Conservation (phyloP, 2,888 invertebrate genomes). For the Dusona sp. region DNA sequence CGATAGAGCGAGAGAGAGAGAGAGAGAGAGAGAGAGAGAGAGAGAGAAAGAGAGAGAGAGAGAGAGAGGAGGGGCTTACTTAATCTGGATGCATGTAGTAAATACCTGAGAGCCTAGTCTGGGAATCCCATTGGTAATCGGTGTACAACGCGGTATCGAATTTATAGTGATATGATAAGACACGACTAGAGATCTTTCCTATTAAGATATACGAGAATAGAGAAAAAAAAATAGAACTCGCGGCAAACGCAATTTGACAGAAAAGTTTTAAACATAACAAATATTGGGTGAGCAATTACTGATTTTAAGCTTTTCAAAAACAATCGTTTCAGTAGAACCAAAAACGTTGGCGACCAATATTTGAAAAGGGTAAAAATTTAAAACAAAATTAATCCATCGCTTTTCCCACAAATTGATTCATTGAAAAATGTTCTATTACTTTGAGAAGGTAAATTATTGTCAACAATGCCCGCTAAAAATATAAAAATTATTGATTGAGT, state of each 20-base stretch:
- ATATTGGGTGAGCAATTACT: background rate
- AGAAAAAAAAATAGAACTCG: background rate
- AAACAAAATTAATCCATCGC: too few relatives aligned
- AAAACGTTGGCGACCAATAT: too few relatives aligned
- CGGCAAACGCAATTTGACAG: background rate
- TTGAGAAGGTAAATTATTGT: too few relatives aligned
- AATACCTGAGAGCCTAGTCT: conserved; percentile 64
- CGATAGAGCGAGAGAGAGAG: too few relatives aligned
- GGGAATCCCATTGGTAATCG: conserved; percentile 63
- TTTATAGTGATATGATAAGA: conserved; percentile 57
- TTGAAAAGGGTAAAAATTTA: too few relatives aligned
- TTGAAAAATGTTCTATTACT: too few relatives aligned
- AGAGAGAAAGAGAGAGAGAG: too few relatives aligned
- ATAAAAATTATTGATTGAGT: too few relatives aligned
- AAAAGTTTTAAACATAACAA: background rate
- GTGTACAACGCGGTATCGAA: conserved; percentile 53
- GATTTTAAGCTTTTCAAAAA: background rate
- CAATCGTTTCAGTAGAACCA: too few relatives aligned
- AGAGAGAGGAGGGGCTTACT: conserved; percentile 57
- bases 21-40: background rate
- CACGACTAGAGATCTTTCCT: conserved; percentile 37
- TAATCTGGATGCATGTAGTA: conserved; percentile 67
- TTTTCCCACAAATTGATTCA: too few relatives aligned
- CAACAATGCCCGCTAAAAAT: too few relatives aligned
- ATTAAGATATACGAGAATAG: background rate